Evolutionary conservation across 2,113 vertebrate genomes (phyloP).

Genomic region (Abramis brama): DNA sequence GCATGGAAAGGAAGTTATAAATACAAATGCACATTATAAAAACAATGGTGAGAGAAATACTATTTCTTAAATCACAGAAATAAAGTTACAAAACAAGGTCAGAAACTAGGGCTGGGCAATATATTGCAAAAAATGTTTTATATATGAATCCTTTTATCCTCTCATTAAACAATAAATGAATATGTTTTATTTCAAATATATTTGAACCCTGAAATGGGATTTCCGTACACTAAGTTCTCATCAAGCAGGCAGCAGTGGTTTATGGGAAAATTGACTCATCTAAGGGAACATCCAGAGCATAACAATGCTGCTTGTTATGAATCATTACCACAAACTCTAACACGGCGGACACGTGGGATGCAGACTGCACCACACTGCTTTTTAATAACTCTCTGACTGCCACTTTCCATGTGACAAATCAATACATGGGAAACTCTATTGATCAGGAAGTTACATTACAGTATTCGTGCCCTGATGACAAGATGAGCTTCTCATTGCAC

Average conservation of each 20-base stretch:
- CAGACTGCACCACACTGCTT: neutral
- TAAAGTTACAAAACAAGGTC: neutral
- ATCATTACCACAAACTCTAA: neutral
- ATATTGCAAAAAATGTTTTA: neutral
- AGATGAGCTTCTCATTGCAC: neutral
- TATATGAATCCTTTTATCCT: no score
- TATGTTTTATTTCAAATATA: no score
- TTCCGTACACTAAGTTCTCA: neutral
- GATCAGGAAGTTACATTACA: conserved; percentile 26
- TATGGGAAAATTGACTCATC: conserved; percentile 27
- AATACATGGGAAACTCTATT: conserved; percentile 44
- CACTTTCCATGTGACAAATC: conserved; percentile 44
- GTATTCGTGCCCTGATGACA: neutral
- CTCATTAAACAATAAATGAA: no score
- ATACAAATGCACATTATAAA: neutral
- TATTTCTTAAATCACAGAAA: neutral
- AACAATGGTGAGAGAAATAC: neutral
- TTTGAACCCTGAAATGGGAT: neutral
- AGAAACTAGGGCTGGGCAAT: neutral
- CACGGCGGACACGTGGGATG: neutral
- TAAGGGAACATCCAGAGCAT: conserved; percentile 1
- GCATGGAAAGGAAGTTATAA: neutral
- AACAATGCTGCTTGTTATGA: conserved; percentile 35
- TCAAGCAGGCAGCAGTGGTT: neutral
- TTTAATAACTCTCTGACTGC: conserved; percentile 33